Conservation (phyloP, 2,888 invertebrate species). For the Escarpia spicata region DNA sequence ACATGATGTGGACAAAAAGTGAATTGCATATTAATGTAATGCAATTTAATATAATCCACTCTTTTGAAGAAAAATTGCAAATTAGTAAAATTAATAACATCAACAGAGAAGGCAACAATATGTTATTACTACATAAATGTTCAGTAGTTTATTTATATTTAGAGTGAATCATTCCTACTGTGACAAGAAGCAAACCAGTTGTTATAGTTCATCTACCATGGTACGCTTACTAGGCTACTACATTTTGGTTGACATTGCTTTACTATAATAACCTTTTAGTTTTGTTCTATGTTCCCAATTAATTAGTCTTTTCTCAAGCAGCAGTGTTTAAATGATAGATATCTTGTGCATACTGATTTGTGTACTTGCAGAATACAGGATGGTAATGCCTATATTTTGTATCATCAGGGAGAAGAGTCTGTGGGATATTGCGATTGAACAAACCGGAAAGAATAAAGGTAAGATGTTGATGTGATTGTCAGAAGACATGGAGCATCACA, state of each 20-base stretch:
- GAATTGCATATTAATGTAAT: not conserved
- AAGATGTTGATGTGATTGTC: not conserved
- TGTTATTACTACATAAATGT: no score
- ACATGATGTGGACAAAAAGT: no score
- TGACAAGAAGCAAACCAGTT: no score
- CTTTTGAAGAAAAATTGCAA: not conserved
- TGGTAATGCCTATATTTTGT: not conserved
- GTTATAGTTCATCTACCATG: no score
- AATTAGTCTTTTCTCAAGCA: not conserved
- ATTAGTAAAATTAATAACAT: not conserved
- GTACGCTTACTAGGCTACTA: no score
- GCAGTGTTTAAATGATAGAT: not conserved
- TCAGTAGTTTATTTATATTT: no score
- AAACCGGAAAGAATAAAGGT: constrained; percentile 43
- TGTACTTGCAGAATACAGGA: not conserved
- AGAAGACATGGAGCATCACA: not conserved
- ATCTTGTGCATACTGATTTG: not conserved
- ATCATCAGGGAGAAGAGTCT: constrained; percentile 43
- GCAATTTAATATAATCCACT: not conserved
- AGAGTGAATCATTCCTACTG: no score
- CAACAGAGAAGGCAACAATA: no score
- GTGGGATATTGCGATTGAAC: constrained; percentile 56
- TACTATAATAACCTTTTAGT: not conserved
- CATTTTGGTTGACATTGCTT: not conserved
- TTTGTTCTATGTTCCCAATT: not conserved